Percentiles rank a stretch among this genome's conserved stretches.
Conservation (phyloP, 2,797 vertebrate genomes). For the Enteromius thamalakanensis region DNA sequence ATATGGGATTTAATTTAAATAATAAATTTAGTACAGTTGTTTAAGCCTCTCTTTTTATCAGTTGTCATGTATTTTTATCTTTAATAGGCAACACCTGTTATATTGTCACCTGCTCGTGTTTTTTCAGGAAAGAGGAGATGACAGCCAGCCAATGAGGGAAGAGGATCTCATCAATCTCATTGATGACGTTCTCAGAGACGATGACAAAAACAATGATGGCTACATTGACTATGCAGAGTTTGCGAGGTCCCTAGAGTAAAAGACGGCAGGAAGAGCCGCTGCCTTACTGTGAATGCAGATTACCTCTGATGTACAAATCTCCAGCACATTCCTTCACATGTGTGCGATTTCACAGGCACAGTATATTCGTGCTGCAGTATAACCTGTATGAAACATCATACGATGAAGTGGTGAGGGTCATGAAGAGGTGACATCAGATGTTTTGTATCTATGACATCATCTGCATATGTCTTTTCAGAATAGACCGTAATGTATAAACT, state of each 20-base stretch:
- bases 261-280: neutral
- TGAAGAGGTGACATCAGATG: neutral
- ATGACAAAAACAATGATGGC: constrained; percentile 96
- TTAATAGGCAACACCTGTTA: neutral
- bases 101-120: constrained; percentile 44
- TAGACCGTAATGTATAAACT: constrained; percentile 44
- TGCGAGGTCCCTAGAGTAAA: constrained; percentile 90
- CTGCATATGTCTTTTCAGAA: constrained; percentile 17
- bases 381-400: constrained; percentile 18
- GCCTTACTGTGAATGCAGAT: constrained; percentile 54
- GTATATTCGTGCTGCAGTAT: constrained; percentile 31
- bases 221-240: constrained; percentile 98
- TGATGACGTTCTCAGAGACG: constrained; percentile 90
- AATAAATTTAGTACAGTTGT: neutral
- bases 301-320: constrained; percentile 48
- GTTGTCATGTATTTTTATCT: neutral
- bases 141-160: constrained; percentile 85
- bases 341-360: constrained; percentile 8
- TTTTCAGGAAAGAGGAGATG: constrained; percentile 83
- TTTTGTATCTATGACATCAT: neutral
- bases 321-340: constrained; percentile 11
- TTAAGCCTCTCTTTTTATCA: neutral
- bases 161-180: constrained; percentile 90
- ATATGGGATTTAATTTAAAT: neutral
- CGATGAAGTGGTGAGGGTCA: constrained; percentile 21